Conservation (phyloP, 2,888 invertebrate genomes). For the Sympetrum striolatum region DNA sequence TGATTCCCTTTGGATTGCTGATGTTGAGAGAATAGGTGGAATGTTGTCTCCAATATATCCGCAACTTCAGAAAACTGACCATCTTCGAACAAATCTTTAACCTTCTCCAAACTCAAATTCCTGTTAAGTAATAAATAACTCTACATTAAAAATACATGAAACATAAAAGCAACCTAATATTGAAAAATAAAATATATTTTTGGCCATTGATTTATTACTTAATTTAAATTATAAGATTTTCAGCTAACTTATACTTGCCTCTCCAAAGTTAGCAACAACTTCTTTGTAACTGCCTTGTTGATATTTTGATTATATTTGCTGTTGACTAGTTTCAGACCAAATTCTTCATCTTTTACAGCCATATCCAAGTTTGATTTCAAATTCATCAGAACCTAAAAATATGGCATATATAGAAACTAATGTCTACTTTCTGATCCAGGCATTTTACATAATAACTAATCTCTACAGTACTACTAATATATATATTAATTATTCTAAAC, state of each 20-base stretch:
- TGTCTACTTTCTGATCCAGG: neutral
- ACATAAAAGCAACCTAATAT: neutral
- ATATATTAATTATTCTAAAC: no score
- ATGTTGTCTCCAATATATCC: conserved; percentile 64
- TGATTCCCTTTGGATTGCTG: conserved; percentile 29
- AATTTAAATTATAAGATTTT: neutral
- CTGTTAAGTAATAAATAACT: conserved; percentile 54
- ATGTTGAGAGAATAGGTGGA: conserved; percentile 17
- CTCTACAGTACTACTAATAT: no score
- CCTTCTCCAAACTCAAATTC: conserved; percentile 66
- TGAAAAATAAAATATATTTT: neutral
- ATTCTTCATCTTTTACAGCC: conserved; percentile 54
- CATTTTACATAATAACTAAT: no score
- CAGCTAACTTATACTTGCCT: conserved; percentile 58
- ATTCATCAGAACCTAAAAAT: conserved; percentile 35
- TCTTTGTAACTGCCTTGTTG: conserved; percentile 60
- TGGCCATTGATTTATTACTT: neutral
- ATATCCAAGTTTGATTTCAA: conserved; percentile 53
- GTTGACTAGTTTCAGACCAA: conserved; percentile 62
- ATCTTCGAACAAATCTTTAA: conserved; percentile 71
- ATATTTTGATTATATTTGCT: conserved; percentile 63
- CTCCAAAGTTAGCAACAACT: conserved; percentile 62
- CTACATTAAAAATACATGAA: neutral
- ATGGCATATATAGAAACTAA: neutral
- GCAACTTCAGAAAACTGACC: conserved; percentile 72